Evolutionary conservation across 23 tunicate species (phyloP), one percentile per base, ranked within the genome.

Genomic region (Clavelina lepadiformis): DNA sequence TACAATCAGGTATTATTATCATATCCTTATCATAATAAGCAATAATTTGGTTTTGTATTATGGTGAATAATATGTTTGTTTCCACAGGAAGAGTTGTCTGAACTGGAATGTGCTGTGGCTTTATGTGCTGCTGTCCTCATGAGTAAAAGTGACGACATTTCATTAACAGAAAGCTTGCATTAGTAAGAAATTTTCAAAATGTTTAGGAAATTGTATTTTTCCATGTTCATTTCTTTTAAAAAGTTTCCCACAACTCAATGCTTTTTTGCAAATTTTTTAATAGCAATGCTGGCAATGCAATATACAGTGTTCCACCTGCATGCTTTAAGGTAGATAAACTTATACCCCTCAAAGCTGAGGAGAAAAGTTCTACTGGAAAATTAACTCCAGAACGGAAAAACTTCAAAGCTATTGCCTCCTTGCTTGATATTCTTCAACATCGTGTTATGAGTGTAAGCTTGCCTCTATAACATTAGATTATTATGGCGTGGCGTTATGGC

Each of bases 221-320:
- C 15, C 49, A 41, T 8, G 13, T 8, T 41, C 49, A 8, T 41
- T 41, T 11, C 49, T 15, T 41, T 41, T 41, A 41, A 41, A 8
- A 8, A 8, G 15, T 8, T 8, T 41, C 49, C 11, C 49, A 8
- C 49, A 8, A 41, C 15, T 11, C 49, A 11, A 41, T 41, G 49
- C 11, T 8, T 41, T 41, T 11, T 41, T 41, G 49, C 15, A 41
- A 41, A 11, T 8, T 11, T 41, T 55, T 55, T 22, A 13, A 20
- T 58, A 66, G 80, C 60, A 53, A 66, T 58, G 75, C 89, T 11
- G 75, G 89, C 51, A 73, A 73, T 65, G 80, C 80, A 3, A 13
- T 73, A 7, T 82, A 82, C 51, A 73, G 89, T 53, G 67, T 82
- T 6, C 89, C 89, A 3, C 89, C 75, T 0, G 44, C 35, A 13